phyloP scores from a whole-genome alignment of 2,113 vertebrate species.

The Gymnocephalus cernua region DNA sequence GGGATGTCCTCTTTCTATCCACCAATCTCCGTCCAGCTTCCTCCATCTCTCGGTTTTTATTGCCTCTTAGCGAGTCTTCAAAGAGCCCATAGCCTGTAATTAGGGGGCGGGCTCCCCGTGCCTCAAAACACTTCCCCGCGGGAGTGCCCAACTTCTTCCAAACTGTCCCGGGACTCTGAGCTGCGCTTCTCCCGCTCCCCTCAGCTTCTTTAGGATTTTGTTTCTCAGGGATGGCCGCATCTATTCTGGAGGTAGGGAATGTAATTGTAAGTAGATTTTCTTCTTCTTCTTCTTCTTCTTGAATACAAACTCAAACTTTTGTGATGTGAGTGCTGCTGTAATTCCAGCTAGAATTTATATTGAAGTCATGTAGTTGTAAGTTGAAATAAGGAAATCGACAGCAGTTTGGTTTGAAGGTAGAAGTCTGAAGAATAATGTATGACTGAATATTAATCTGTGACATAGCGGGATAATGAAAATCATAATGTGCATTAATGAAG shows the following conservation, averaged over 20 bases:
- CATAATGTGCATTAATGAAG: background rate
- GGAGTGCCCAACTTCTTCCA: slow-evolving; percentile 80
- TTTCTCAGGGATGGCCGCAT: slow-evolving; percentile 90
- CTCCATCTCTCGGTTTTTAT: slow-evolving; percentile 77
- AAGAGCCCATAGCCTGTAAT: slow-evolving; percentile 83
- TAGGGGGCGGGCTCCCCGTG: slow-evolving; percentile 85
- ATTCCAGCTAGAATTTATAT: background rate
- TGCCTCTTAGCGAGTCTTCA: slow-evolving; percentile 84
- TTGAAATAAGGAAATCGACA: background rate
- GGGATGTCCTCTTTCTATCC: slow-evolving; percentile 69
- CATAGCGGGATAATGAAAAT: background rate
- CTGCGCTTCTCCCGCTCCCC: slow-evolving; percentile 74
- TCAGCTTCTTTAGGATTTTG: slow-evolving; percentile 81
- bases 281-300: slow-evolving; percentile 4
- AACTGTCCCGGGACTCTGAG: slow-evolving; percentile 83
- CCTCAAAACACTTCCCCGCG: slow-evolving; percentile 84
- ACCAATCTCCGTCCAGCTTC: slow-evolving; percentile 70
- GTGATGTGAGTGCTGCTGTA: background rate
- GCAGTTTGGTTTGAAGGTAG: background rate
- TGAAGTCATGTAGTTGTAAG: slow-evolving; percentile 1
- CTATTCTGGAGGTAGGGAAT: slow-evolving; percentile 87
- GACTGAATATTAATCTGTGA: background rate
- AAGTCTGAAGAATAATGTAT: background rate
- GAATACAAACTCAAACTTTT: background rate
- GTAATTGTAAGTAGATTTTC: slow-evolving; percentile 76